A percentile compares a stretch with the other conserved stretches of the same genome.
Evolutionary conservation across 2,888 invertebrate species (phyloP).

Genomic region (Calephelis perditalis): DNA sequence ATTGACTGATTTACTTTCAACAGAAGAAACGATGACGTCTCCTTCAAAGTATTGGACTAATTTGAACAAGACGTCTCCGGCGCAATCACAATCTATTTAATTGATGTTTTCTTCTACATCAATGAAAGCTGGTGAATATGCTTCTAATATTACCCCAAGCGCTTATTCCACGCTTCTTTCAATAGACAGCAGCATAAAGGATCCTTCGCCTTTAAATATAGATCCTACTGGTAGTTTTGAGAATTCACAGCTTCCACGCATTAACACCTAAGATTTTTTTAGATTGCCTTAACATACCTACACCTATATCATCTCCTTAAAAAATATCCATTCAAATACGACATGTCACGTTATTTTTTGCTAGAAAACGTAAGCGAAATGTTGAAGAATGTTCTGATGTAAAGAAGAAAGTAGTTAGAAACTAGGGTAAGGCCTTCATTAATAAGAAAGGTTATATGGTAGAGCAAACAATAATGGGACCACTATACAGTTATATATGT

Average conservation of each 20-base stretch:
- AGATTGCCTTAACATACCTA: background rate
- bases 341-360: background rate
- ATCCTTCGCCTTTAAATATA: background rate
- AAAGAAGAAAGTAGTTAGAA: background rate
- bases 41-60: too few relatives aligned
- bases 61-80: too few relatives aligned
- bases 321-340: background rate
- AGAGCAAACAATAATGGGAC: background rate
- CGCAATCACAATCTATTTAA: too few relatives aligned
- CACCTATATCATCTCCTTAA: background rate
- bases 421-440: background rate
- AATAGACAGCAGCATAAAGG: background rate
- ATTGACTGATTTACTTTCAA: too few relatives aligned
- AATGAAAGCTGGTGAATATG: background rate
- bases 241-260: background rate
- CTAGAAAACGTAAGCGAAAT: background rate
- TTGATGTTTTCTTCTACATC: too few relatives aligned
- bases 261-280: background rate
- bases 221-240: background rate
- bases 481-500: background rate
- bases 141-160: background rate
- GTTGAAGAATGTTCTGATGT: background rate
- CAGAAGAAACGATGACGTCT: too few relatives aligned
- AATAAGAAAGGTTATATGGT: background rate
- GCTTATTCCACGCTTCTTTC: background rate